Percentiles rank a stretch among this genome's conserved stretches.
Evolutionary conservation across 2,888 invertebrate genomes (phyloP).

Genomic region (Chrysopilus asiliformis): DNA sequence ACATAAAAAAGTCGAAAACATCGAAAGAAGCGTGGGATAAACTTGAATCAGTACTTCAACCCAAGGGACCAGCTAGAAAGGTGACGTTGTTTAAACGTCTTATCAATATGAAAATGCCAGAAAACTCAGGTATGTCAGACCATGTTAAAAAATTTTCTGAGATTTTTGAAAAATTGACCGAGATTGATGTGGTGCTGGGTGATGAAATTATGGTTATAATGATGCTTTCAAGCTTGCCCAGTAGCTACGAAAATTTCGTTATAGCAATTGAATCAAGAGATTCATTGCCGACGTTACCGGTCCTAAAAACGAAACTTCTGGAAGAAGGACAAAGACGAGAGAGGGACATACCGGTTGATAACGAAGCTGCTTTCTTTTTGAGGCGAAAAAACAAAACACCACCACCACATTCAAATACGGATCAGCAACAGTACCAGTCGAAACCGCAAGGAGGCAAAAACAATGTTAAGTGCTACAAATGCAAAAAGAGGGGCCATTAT

Average conservation of each 20-base stretch:
- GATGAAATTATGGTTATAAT: conserved; percentile 13
- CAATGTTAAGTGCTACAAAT: too few species aligned
- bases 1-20: conserved; percentile 14
- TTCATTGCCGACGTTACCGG: conserved; percentile 6
- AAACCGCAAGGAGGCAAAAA: too few species aligned
- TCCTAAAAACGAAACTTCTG: conserved; percentile 2
- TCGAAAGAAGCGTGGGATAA: conserved; percentile 11
- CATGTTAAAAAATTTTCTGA: conserved; percentile 13
- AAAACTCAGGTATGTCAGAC: conserved; percentile 7
- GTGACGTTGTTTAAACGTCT: conserved; percentile 12
- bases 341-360: too few species aligned
- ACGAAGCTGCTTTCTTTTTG: too few species aligned
- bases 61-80: conserved; percentile 14
- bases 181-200: conserved; percentile 8
- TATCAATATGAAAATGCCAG: conserved; percentile 7
- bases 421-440: too few species aligned
- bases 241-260: conserved; percentile 13
- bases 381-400: too few species aligned
- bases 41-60: conserved; percentile 11
- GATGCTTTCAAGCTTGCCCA: conserved; percentile 14
- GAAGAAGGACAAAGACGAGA: conserved; percentile 2
- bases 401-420: too few species aligned
- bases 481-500: too few species aligned
- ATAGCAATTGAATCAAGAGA: conserved; percentile 15
- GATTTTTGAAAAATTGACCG: conserved; percentile 10